Base-by-base conservation (phyloP, 2,113 vertebrate species). In the Epinephelus cyanopodus region DNA sequence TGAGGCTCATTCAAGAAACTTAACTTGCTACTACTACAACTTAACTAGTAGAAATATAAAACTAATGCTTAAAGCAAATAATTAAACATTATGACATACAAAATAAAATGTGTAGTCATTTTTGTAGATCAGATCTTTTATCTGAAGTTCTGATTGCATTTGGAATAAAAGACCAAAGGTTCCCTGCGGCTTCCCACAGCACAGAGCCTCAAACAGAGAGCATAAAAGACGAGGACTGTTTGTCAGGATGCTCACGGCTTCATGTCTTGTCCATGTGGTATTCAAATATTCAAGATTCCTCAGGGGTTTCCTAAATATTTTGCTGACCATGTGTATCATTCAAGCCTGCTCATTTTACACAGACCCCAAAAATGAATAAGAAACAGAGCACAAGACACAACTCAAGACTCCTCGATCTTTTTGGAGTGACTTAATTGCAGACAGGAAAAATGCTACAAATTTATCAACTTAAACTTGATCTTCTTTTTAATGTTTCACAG, bases 361-460 rank as follows among this genome's bases (percentile, higher is more conserved):
- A 56, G 53, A 57, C 69, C 17, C 29, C 33, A 45, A 58, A 27
- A 5, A 8, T 12, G 6, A 50, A 53, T 23, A 15, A 18, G 3
- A 57, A 71, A 63, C 14, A 25, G 13, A 42, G 5, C 33, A 53
- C 50, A 50, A 21, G 12, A 52, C 4, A 56, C 33, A 2, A 56
- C 19, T n/a, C 18, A 48, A 18, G 47, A 76, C 8, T 10, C 17
- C 5, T 29, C 11, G 5, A 3, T 29, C 29, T 29, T 0, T 25
- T 13, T 63, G 6, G 1, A 79, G 7, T 7, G 3, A 70, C 19
- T 85, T 83, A 70, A 56, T 53, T 39, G 47, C 10, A 52, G 29
- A 29, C 29, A 29, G 29, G 29, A 29, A 29, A 77, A 53, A 63
- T 37, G 13, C 25, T 53, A 57, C 19, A 54, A 25, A 72, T 21